Evolutionary conservation across 2,113 vertebrate species (phyloP).

Genomic region (Phasianus colchicus): DNA sequence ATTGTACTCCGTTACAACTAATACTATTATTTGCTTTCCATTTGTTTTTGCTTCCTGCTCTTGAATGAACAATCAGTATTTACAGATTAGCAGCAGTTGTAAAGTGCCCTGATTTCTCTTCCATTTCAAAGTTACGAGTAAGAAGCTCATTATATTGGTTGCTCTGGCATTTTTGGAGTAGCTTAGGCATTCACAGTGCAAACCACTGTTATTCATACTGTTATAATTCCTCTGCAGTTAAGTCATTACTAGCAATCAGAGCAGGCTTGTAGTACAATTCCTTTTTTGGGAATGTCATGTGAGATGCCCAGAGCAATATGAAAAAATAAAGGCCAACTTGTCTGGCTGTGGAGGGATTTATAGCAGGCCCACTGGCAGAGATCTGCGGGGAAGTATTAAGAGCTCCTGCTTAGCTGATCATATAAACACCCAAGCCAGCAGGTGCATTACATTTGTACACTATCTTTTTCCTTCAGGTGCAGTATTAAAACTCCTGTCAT

Average conservation of each 20-base stretch:
- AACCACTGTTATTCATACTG: slow-evolving; percentile 88
- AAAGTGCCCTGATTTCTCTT: slow-evolving; percentile 73
- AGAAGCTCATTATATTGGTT: slow-evolving; percentile 74
- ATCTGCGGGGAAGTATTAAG: slow-evolving; percentile 84
- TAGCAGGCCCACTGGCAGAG: slow-evolving; percentile 82
- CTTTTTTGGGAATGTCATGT: slow-evolving; percentile 99
- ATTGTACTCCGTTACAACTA: slow-evolving; percentile 5
- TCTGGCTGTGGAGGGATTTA: slow-evolving; percentile 92
- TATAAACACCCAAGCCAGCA: slow-evolving; percentile 69
- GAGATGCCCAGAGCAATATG: slow-evolving; percentile 91
- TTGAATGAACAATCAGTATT: slow-evolving; percentile 78
- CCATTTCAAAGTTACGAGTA: slow-evolving; percentile 70
- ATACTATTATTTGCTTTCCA: slow-evolving; percentile 31
- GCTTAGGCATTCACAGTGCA: slow-evolving; percentile 77
- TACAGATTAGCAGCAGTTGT: slow-evolving; percentile 72
- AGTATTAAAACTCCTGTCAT: slow-evolving; percentile 64
- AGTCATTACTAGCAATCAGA: slow-evolving; percentile 96
- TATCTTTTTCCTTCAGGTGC: slow-evolving; percentile 69
- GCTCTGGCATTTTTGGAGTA: slow-evolving; percentile 81
- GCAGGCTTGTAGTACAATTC: slow-evolving; percentile 89
- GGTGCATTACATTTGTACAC: slow-evolving; percentile 67
- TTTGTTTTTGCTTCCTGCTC: slow-evolving; percentile 67
- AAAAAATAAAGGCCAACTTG: slow-evolving; percentile 88
- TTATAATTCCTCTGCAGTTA: slow-evolving; percentile 96
- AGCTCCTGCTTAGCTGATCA: slow-evolving; percentile 64